A percentile compares a stretch with the other conserved stretches of the same genome.
phyloP scores from a whole-genome alignment of 2,797 vertebrate genomes.

The Ceyx erithaca region DNA sequence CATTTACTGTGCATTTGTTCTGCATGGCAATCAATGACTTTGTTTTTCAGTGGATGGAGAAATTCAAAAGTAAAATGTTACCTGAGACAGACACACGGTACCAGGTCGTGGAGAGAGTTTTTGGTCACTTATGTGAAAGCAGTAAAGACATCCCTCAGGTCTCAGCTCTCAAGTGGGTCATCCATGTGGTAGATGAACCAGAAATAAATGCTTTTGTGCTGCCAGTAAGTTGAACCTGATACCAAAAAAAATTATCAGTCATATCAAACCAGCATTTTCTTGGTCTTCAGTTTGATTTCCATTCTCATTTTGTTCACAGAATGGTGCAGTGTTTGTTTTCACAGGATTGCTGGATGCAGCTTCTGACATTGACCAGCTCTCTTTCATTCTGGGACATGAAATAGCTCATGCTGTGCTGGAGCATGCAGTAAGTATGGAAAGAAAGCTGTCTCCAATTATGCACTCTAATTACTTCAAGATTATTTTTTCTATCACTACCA shows the following conservation, averaged over 20 bases:
- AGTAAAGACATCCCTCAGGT: slow-evolving; percentile 90
- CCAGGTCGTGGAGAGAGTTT: slow-evolving; percentile 82
- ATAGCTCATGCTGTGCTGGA: slow-evolving; percentile 92
- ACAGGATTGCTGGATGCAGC: slow-evolving; percentile 90
- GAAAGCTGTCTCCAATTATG: background rate
- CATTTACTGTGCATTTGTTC: background rate
- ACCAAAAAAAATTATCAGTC: background rate
- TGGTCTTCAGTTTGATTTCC: background rate
- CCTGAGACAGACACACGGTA: slow-evolving; percentile 84
- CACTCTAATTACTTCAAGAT: background rate
- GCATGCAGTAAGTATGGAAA: slow-evolving; percentile 87
- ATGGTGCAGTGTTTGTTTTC: slow-evolving; percentile 93
- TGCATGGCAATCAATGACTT: background rate
- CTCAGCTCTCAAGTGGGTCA: slow-evolving; percentile 83
- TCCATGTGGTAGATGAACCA: slow-evolving; percentile 89
- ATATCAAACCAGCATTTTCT: background rate
- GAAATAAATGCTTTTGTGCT: slow-evolving; percentile 90
- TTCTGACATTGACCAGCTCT: slow-evolving; percentile 89
- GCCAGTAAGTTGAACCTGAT: slow-evolving; percentile 84
- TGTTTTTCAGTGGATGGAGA: slow-evolving; percentile 85
- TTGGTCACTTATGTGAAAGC: slow-evolving; percentile 84
- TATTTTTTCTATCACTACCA: background rate
- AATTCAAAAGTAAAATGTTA: slow-evolving; percentile 84
- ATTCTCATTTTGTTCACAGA: slow-evolving; percentile 75
- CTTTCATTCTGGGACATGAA: slow-evolving; percentile 92